These are phyloP conservation scores for Sciurus niger DNA, from an alignment of 2,113 vertebrate species.

Conservation along the genomic window DNA sequence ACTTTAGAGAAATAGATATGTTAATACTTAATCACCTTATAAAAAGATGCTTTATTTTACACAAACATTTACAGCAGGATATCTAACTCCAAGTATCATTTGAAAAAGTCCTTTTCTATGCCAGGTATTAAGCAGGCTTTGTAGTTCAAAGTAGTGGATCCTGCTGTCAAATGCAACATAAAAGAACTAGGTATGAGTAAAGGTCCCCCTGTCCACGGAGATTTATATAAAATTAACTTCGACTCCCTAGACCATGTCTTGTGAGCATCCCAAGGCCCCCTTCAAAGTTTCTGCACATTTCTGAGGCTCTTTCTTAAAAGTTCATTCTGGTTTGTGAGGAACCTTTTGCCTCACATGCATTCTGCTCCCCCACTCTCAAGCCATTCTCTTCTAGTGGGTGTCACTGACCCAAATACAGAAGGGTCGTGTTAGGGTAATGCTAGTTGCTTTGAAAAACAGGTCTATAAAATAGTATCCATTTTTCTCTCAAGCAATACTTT, in stretches of 20 bases:
- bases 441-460: neutral
- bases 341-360: neutral
- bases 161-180: neutral
- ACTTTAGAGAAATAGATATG: constrained; percentile 18
- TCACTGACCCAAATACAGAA: neutral
- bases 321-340: neutral
- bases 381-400: neutral
- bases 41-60: constrained; percentile 40
- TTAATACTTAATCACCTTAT: neutral
- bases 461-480: neutral
- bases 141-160: neutral
- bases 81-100: neutral
- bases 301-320: neutral
- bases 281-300: neutral
- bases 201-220: neutral
- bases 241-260: neutral
- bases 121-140: neutral
- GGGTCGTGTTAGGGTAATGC: neutral
- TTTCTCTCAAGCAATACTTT: neutral
- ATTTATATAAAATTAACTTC: constrained; percentile 40
- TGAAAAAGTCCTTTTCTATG: neutral
- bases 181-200: neutral
- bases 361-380: neutral
- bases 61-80: neutral
- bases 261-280: neutral